Conservation (phyloP, 2,113 vertebrate genomes). For the Vulpes vulpes region DNA sequence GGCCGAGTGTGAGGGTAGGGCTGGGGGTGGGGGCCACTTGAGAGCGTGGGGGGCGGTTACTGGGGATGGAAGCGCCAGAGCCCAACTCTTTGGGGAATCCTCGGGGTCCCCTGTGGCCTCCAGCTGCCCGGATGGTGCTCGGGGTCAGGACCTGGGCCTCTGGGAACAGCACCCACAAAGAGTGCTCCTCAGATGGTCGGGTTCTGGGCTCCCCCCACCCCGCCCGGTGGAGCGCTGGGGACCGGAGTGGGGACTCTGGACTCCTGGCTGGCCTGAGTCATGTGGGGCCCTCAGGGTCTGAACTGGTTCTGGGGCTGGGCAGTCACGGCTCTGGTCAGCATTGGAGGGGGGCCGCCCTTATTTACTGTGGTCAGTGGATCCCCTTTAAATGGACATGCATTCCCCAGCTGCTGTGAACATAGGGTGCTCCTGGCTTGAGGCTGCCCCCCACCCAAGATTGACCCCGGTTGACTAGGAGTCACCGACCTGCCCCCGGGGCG, state of each 20-base stretch:
- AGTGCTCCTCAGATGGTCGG: background rate
- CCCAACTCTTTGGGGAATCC: background rate
- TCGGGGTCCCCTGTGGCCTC: background rate
- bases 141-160: background rate
- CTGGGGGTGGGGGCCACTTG: background rate
- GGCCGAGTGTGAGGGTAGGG: too few relatives aligned
- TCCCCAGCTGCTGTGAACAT: background rate
- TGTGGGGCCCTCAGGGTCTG: background rate
- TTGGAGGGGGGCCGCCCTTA: background rate
- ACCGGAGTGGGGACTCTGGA: background rate
- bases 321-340: background rate
- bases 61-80: background rate
- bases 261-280: background rate
- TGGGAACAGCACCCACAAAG: background rate
- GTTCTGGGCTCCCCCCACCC: too few relatives aligned
- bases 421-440: background rate
- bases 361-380: background rate
- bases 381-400: background rate
- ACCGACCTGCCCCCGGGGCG: background rate
- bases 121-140: background rate
- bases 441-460: background rate
- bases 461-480: background rate
- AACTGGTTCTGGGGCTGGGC: background rate
- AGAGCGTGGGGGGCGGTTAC: background rate
- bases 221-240: too few relatives aligned